Base-by-base conservation (phyloP, 30 jellyfish, hydroid and myxozoan genomes). In the Chrysaora quinquecirrha region DNA sequence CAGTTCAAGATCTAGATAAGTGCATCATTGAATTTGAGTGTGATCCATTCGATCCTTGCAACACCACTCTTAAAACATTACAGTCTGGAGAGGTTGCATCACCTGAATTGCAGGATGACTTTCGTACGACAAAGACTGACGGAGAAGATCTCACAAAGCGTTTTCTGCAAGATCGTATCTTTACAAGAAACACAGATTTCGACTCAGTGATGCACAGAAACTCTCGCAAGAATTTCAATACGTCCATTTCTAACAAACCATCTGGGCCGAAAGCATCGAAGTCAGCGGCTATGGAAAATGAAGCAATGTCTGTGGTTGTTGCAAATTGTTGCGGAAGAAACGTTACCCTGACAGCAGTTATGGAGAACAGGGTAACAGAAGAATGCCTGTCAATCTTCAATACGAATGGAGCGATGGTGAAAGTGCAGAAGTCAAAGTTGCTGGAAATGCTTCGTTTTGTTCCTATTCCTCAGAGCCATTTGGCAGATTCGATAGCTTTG, bases 241-340 rank as follows among this genome's bases (percentile, higher is more conserved):
- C 73, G 76, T 48, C 85, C 23, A 58, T 49, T 73, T 73, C 85
- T 24, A 20, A 73, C 76, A 46, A 73, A 48, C 74, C 14, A 0
- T 28, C 85, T 43, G 73, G 76, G 76, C 85, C 85, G 60, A 48
- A 73, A 50, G 70, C 34, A 73, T 73, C 85, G 22, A 73, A 46
- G 46, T 73, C 85, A 73, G 85, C 73, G 85, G 73, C 73, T 46
- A 73, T 73, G 85, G 85, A 73, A 68, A 73, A 73, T 35, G 23
- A 73, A 73, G 85, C 85, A 48, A 73, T 73, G 85, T 73, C 85
- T 73, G 52, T 63, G 54, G 85, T 73, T 73, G 85, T 73, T 6
- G 48, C 85, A 73, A 73, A 73, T 43, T 73, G 85, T 48, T 73
- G 85, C 73, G 73, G 85, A 23, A 48, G 30, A 73, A 76, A 46